Evolutionary conservation across 2,113 vertebrate genomes (phyloP).

Genomic region (Romanogobio albipinnatus): DNA sequence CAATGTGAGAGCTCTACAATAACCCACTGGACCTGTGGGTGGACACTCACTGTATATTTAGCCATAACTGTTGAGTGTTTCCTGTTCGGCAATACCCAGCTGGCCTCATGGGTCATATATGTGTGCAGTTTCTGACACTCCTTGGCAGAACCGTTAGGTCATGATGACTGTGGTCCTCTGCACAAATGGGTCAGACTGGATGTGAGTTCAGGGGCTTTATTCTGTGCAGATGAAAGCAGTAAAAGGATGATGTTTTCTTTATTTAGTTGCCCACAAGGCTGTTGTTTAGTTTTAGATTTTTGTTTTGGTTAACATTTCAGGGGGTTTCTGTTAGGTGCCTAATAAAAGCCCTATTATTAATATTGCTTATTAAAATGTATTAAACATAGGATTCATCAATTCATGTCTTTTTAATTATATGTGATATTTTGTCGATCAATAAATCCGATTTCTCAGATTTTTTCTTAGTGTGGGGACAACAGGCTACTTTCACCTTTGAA

Average conservation of each 20-base stretch:
- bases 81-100: constrained; percentile 68
- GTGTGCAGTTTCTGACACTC: constrained; percentile 63
- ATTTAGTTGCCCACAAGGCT: background rate
- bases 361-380: background rate
- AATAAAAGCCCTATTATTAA: background rate
- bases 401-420: background rate
- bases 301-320: background rate
- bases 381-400: background rate
- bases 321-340: background rate
- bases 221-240: constrained; percentile 20
- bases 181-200: constrained; percentile 67
- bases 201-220: constrained; percentile 55
- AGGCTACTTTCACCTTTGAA: background rate
- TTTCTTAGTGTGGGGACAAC: background rate
- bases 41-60: constrained; percentile 62
- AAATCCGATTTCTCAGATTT: background rate
- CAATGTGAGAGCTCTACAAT: constrained; percentile 15
- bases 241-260: background rate
- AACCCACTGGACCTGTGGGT: constrained; percentile 44
- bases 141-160: constrained; percentile 61
- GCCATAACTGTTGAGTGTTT: constrained; percentile 73
- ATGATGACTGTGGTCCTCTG: constrained; percentile 52
- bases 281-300: background rate
- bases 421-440: background rate
- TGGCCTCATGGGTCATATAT: constrained; percentile 64